Evolutionary conservation across 1,140 invertebrate species (phyloP), one percentile per base, ranked within the genome.

Genomic region (Leptopilina boulardi): DNA sequence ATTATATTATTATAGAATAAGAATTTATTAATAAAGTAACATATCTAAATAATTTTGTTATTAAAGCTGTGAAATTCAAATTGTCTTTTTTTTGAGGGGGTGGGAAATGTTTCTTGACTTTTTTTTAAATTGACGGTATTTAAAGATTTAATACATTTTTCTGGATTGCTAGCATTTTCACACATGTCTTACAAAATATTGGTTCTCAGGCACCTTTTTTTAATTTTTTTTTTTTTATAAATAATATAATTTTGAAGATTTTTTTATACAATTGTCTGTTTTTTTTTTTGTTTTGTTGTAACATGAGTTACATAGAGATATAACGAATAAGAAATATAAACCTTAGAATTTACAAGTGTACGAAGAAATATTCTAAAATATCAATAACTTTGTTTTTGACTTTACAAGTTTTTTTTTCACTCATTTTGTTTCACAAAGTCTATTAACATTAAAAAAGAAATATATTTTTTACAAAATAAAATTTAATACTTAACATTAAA

Each of bases 111-210:
- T 30, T 38, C 34, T 38, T 38, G 9, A 38, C 47, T 18, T 5
- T 47, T 15, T 47, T n/a, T 47, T 47, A 47, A 47, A 47, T 47
- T 15, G 42, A 47, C 47, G 47, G 15, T 51, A 51, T 51, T 51
- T 51, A 9, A 38, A n/a, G 47, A 5, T 18, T 51, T 51, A n/a
- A 18, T 51, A n/a, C 15, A 51, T n/a, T 51, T 51, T 51, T 51
- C 47, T 51, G 47, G 15, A 18, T 51, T 51, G n/a, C 47, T 51
- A 51, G 13, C 15, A 47, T 51, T 51, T 38, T 51, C 47, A 44
- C 42, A 44, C 42, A 18, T 51, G 47, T 18, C 47, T 51, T 51
- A 51, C 47, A 51, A 51, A 51, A 51, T 51, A 51, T 51, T 51
- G 13, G 47, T 51, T 51, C 47, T 51, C 47, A 51, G 47, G 47